Percentiles rank a stretch among this genome's conserved stretches.
Conservation (phyloP, 2,888 invertebrate genomes). For the Drosophila neotestacea region DNA sequence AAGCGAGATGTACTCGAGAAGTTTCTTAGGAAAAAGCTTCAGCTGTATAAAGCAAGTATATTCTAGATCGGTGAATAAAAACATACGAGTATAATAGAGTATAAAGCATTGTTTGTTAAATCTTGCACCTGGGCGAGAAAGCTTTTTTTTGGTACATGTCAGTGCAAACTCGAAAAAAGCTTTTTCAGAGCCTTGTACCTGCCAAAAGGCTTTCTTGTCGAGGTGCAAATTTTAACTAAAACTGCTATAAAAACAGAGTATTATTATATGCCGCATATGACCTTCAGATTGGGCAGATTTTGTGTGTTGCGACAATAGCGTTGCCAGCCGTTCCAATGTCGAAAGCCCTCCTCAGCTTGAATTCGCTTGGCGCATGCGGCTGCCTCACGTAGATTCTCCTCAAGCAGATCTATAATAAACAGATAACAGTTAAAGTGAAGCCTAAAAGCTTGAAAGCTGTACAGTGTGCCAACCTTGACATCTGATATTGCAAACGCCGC, state of each 20-base stretch:
- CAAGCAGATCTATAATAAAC: slow-evolving; percentile 86
- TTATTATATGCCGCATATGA: slow-evolving; percentile 63
- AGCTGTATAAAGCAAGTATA: background rate
- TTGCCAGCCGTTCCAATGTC: slow-evolving; percentile 82
- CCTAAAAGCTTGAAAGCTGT: background rate
- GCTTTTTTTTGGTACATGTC: no score
- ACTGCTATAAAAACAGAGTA: background rate
- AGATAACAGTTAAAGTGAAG: background rate
- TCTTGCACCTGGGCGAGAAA: no score
- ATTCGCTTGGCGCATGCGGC: slow-evolving; percentile 88
- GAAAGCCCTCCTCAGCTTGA: slow-evolving; percentile 87
- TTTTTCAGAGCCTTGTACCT: no score
- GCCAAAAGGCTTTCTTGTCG: no score
- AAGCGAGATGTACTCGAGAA: slow-evolving; percentile 4
- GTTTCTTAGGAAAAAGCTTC: background rate
- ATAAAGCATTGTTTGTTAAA: background rate
- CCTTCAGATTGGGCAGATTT: slow-evolving; percentile 77
- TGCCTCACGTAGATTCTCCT: slow-evolving; percentile 88
- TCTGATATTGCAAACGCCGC: slow-evolving; percentile 89
- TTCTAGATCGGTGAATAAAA: background rate
- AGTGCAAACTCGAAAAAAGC: no score
- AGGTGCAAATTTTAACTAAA: no score
- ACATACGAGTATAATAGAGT: background rate
- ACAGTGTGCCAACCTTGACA: slow-evolving; percentile 88
- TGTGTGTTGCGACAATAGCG: slow-evolving; percentile 68